A percentile compares a stretch with the other conserved stretches of the same genome.
Conservation (phyloP, 2,797 vertebrate genomes). For the Myoxocephalus aenaeus region DNA sequence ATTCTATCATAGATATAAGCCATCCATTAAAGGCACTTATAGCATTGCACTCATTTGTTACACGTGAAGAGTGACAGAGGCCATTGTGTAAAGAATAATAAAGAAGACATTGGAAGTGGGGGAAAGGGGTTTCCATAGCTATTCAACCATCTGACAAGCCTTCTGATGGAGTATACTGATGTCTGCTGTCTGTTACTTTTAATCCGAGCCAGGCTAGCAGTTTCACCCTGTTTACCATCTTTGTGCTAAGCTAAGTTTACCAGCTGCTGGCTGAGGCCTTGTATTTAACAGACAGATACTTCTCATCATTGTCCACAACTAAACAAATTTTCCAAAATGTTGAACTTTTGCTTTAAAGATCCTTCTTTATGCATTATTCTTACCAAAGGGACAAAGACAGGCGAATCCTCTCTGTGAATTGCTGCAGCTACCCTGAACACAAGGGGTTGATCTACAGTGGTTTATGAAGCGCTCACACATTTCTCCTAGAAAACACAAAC, state of each 20-base stretch:
- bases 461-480: slow-evolving; percentile 77
- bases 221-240: neutral
- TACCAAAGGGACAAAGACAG: slow-evolving; percentile 85
- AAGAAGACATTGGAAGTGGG: neutral
- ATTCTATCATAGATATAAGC: neutral
- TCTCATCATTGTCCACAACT: neutral
- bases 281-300: neutral
- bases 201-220: neutral
- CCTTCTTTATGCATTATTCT: slow-evolving; percentile 41
- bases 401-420: slow-evolving; percentile 78
- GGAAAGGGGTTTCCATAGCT: neutral
- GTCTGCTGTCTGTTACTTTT: neutral
- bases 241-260: neutral
- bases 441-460: slow-evolving; percentile 81
- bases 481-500: slow-evolving; percentile 67
- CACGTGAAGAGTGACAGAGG: neutral
- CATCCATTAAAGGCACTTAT: neutral
- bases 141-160: neutral
- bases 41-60: neutral
- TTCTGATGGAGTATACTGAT: neutral
- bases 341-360: neutral
- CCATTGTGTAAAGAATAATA: neutral
- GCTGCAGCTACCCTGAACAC: slow-evolving; percentile 78
- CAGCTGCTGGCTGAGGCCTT: neutral
- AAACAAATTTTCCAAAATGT: neutral